Conservation (phyloP, 2,797 vertebrate species). For the Sebastes hopkinsi region DNA sequence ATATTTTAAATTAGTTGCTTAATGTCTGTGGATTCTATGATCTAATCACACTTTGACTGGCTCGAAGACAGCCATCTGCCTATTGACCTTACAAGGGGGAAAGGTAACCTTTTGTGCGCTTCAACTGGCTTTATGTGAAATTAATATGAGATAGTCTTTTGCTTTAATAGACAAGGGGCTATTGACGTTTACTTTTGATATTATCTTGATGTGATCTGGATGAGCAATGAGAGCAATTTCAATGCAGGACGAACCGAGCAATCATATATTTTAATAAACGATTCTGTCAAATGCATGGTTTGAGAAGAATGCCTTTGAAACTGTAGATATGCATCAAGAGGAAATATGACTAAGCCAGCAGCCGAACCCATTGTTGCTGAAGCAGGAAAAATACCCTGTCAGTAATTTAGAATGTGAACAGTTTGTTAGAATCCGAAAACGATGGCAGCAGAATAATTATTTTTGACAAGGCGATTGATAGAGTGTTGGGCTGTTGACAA, state of each 20-base stretch:
- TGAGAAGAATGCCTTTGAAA: constrained; percentile 75
- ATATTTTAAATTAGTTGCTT: background rate
- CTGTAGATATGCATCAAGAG: constrained; percentile 74
- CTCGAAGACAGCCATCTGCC: background rate
- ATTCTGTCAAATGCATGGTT: constrained; percentile 77
- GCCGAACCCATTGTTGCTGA: constrained; percentile 61
- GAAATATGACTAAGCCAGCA: constrained; percentile 69
- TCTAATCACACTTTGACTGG: constrained; percentile 2
- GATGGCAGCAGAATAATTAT: constrained; percentile 77
- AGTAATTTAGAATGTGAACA: constrained; percentile 77
- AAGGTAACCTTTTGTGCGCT: constrained; percentile 11
- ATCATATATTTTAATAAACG: constrained; percentile 78
- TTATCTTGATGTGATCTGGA: constrained; percentile 68
- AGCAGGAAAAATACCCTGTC: constrained; percentile 72
- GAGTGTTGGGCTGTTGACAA: constrained; percentile 73
- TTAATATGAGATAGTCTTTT: constrained; percentile 26
- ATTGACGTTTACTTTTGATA: constrained; percentile 64
- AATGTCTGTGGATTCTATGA: background rate
- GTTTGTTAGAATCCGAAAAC: constrained; percentile 73
- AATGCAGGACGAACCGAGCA: constrained; percentile 64
- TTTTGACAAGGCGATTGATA: constrained; percentile 81
- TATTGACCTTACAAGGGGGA: constrained; percentile 6
- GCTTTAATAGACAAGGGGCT: constrained; percentile 54
- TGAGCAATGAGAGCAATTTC: constrained; percentile 74
- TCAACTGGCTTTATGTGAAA: constrained; percentile 39